phyloP scores from a whole-genome alignment of 2,113 vertebrate genomes.

The Aix galericulata region DNA sequence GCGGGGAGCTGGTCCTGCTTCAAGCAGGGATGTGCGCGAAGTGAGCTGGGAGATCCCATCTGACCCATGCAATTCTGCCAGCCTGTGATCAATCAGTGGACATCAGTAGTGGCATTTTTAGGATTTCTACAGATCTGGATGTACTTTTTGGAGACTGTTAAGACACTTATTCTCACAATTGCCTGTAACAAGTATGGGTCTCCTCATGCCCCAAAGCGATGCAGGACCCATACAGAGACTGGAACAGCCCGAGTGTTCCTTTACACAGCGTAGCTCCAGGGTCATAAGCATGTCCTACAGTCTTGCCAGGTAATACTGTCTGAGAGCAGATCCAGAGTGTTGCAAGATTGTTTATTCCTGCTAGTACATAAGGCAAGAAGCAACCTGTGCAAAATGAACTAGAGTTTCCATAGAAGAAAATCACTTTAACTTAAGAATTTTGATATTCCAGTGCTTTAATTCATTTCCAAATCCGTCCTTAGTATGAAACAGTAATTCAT shows the following conservation, averaged over 20 bases:
- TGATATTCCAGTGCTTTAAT: not conserved
- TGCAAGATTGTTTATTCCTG: not conserved
- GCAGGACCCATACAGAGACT: not conserved
- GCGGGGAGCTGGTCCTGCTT: not conserved
- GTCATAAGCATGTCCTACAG: not conserved
- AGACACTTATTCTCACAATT: not conserved
- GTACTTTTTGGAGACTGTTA: not conserved
- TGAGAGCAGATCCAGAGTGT: not conserved
- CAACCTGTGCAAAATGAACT: not conserved
- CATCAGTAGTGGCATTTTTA: not conserved
- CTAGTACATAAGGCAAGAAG: slow-evolving; percentile 34
- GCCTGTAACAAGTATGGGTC: not conserved
- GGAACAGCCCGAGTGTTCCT: not conserved
- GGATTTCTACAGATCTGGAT: not conserved
- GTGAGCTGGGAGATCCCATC: not conserved
- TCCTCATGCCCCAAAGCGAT: not conserved
- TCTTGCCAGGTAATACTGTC: not conserved
- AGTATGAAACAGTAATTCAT: no score
- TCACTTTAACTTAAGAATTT: slow-evolving; percentile 30
- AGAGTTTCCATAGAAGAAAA: slow-evolving; percentile 39
- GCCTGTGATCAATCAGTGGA: not conserved
- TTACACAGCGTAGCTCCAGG: not conserved
- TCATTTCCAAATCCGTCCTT: not conserved
- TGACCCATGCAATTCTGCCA: not conserved
- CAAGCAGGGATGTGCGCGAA: fast-evolving